phyloP scores from a whole-genome alignment of 2,113 vertebrate genomes.

The Ammospiza caudacuta region DNA sequence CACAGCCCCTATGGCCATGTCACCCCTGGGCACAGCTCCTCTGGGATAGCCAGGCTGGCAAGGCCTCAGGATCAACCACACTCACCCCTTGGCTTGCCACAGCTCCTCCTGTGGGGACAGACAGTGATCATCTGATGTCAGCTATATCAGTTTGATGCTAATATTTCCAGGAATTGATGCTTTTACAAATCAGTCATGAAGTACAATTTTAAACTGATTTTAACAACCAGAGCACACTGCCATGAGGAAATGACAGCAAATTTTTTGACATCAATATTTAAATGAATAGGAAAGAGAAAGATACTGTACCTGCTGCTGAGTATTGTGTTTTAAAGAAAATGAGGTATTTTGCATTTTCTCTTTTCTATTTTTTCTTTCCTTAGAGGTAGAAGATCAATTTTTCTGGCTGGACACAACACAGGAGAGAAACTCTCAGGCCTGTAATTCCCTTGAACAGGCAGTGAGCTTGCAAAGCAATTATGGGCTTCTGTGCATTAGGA shows the following conservation, averaged over 20 bases:
- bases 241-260: neutral
- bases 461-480: conserved; percentile 47
- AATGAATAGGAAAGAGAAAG: neutral
- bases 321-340: neutral
- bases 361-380: neutral
- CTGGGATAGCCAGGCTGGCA: neutral
- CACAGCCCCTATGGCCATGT: accelerated
- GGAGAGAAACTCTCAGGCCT: neutral
- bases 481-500: conserved; percentile 44
- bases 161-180: conserved; percentile 9
- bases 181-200: conserved; percentile 40
- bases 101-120: neutral
- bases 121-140: neutral
- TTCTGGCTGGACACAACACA: neutral
- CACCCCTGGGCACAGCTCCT: neutral
- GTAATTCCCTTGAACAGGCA: conserved; percentile 32
- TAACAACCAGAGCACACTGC: conserved; percentile 3
- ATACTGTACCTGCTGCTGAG: neutral
- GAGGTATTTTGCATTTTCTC: neutral
- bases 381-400: neutral
- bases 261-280: neutral
- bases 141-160: neutral
- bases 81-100: neutral
- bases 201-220: conserved; percentile 24
- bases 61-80: accelerated